Percentiles rank a stretch among this genome's conserved stretches.
Conservation (phyloP, 2,888 invertebrate genomes). For the Selenia dentaria region DNA sequence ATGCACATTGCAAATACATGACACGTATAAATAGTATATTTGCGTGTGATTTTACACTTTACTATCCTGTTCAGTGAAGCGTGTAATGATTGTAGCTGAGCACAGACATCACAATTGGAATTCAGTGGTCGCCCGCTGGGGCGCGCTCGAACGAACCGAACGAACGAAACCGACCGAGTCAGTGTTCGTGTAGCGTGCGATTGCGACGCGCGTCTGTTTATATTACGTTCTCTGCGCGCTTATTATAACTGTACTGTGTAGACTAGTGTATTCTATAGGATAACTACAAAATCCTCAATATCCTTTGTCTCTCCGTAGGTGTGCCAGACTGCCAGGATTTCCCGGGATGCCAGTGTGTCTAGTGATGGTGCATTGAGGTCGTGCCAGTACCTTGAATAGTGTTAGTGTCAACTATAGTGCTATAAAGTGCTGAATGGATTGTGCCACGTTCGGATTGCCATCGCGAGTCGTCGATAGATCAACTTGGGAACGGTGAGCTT, state of each 20-base stretch:
- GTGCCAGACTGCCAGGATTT: slow-evolving; percentile 56
- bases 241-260: slow-evolving; percentile 33
- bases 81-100: slow-evolving; percentile 66
- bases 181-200: slow-evolving; percentile 65
- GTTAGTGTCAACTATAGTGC: slow-evolving; percentile 79
- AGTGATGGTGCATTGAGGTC: slow-evolving; percentile 78
- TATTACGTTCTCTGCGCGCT: slow-evolving; percentile 29
- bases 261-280: slow-evolving; percentile 30
- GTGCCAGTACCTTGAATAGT: slow-evolving; percentile 68
- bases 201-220: slow-evolving; percentile 43
- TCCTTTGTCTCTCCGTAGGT: slow-evolving; percentile 74
- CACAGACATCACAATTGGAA: slow-evolving; percentile 58
- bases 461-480: slow-evolving; percentile 76
- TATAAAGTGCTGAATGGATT: slow-evolving; percentile 77
- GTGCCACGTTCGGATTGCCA: slow-evolving; percentile 80
- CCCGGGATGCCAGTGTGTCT: slow-evolving; percentile 73
- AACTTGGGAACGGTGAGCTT: slow-evolving; percentile 78
- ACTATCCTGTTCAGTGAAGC: slow-evolving; percentile 68
- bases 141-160: slow-evolving; percentile 24
- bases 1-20: slow-evolving; percentile 36
- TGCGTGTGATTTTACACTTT: slow-evolving; percentile 72
- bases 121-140: slow-evolving; percentile 43
- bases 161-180: slow-evolving; percentile 36
- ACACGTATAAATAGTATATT: too few species aligned
- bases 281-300: slow-evolving; percentile 58